Evolutionary conservation across 2,113 vertebrate genomes (phyloP), one percentile per base, ranked within the genome.

Genomic region (Chaetura pelagica): DNA sequence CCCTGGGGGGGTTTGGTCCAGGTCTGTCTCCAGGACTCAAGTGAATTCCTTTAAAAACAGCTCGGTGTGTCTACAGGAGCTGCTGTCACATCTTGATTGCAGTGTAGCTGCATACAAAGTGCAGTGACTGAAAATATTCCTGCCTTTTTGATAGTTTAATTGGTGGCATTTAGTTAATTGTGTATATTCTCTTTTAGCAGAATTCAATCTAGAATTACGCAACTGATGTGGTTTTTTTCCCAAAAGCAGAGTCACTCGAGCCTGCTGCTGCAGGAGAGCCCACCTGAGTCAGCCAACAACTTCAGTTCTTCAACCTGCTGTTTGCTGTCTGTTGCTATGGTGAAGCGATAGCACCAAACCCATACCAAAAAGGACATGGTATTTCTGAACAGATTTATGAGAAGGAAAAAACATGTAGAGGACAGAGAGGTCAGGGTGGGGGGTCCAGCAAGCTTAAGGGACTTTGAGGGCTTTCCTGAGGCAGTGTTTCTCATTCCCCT

Each of bases 271-370:
- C 57, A 52, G 84, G 46, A 51, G 73, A 85, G 44, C 80, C 69
- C 63, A 97, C 93, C 95, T 94, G 93, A 81, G 77, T 10, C 63
- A 84, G 83, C 72, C 79, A 74, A 40, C 92, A 93, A 74, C 89
- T 94, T 92, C 93, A 95, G 80, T 87, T 82, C 91, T 84, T 84
- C 0, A 3, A 91, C 68, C 69, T 94, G 87, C 93, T 94, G 87
- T 96, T 95, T 96, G 87, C 94, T 93, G 71, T 46, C 93, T 87
- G 95, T 97, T 97, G 96, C 96, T 96, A 96, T 97, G 96, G 95
- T 87, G 91, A 96, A 79, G 67, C 22, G 89, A 91, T 76, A 85
- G 91, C 77, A 91, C 89, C 89, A 89, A 95, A 91, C 87, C 15
- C 69, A 84, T 82, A 96, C 62, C 66, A 42, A 79, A 94, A 94